Conservation (phyloP, 2,113 vertebrate species). For the Speoplatyrhinus poulsoni region DNA sequence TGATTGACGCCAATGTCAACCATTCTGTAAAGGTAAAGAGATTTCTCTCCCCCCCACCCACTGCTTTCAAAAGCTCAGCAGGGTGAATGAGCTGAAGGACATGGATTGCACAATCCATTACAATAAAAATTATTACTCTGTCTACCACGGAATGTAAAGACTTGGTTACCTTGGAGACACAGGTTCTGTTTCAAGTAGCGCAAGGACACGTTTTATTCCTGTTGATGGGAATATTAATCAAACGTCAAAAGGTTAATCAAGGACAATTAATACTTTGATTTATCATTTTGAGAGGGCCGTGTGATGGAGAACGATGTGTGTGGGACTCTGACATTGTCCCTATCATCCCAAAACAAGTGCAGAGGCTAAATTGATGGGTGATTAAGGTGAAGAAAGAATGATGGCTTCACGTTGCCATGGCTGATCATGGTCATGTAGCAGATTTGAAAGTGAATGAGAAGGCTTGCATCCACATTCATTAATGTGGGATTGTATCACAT, state of each 20-base stretch:
- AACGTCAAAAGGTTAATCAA: conserved; percentile 68
- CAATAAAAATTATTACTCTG: conserved; percentile 17
- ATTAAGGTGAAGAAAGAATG: conserved; percentile 66
- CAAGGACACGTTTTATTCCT: conserved; percentile 67
- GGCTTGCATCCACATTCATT: conserved; percentile 10
- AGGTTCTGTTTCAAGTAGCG: conserved; percentile 24
- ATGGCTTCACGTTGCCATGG: conserved; percentile 52
- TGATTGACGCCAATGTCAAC: no score
- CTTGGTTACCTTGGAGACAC: conserved; percentile 25
- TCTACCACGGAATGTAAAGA: conserved; percentile 18
- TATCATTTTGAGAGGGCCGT: conserved; percentile 49
- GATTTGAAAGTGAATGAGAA: conserved; percentile 9
- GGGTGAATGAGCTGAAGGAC: conserved; percentile 27
- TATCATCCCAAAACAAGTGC: conserved; percentile 65
- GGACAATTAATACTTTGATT: conserved; percentile 69
- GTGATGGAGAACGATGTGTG: conserved; percentile 46
- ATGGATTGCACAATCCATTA: conserved; percentile 14
- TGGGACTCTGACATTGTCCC: conserved; percentile 62
- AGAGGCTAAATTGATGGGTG: conserved; percentile 62
- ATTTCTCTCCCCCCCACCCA: no score
- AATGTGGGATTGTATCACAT: background rate
- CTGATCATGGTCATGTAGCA: conserved; percentile 32
- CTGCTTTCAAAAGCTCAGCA: no score
- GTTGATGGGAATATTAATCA: conserved; percentile 73
- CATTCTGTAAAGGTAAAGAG: no score